phyloP scores from a whole-genome alignment of 2,888 invertebrate genomes.

The Metellina segmentata region DNA sequence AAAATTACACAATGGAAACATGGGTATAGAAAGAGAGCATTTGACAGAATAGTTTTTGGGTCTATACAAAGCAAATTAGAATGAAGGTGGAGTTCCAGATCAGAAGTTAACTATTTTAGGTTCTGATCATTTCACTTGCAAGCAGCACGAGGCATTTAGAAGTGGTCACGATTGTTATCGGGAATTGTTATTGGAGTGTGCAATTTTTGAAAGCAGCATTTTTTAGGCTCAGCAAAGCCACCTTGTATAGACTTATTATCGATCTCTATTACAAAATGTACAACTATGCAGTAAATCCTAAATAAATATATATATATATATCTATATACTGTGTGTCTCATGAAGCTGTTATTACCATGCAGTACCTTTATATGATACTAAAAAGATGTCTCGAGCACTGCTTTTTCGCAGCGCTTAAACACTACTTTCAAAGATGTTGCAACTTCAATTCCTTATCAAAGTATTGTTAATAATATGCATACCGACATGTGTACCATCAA shows the following conservation, averaged over 20 bases:
- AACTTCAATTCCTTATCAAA: constrained; percentile 76
- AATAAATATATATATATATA: constrained; percentile 65
- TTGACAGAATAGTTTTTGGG: no score
- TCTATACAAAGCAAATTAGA: no score
- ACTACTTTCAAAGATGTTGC: constrained; percentile 66
- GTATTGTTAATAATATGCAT: constrained; percentile 73
- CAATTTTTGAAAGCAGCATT: constrained; percentile 71
- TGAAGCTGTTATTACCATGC: constrained; percentile 68
- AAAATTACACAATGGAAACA: no score
- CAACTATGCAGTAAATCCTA: constrained; percentile 67
- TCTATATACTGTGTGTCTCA: constrained; percentile 62
- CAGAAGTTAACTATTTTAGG: no score
- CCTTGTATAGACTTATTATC: constrained; percentile 64
- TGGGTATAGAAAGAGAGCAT: no score
- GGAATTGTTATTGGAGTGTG: constrained; percentile 56
- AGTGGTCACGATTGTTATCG: constrained; percentile 39
- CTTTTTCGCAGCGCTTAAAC: constrained; percentile 67
- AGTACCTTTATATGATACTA: constrained; percentile 73
- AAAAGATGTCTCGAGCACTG: constrained; percentile 59
- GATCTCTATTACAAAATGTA: constrained; percentile 67
- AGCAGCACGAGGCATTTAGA: not conserved
- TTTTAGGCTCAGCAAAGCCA: constrained; percentile 58
- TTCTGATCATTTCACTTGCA: no score
- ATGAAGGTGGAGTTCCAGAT: no score
- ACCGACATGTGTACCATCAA: constrained; percentile 56